Conservation (phyloP, 2,113 vertebrate genomes). For the Trogon surrucura region DNA sequence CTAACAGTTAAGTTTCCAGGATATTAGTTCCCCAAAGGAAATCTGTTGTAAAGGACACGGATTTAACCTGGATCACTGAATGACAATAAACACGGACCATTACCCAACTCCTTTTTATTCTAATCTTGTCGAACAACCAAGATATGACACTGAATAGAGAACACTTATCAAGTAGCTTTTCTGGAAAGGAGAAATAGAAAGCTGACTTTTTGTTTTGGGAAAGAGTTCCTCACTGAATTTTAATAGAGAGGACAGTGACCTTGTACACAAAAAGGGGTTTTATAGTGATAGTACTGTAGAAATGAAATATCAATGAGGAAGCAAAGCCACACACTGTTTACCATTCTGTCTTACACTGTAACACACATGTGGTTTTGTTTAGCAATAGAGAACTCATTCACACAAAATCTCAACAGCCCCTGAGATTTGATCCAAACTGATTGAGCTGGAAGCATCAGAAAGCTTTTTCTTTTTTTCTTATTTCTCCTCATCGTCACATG, state of each 20-base stretch:
- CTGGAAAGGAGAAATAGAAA: background rate
- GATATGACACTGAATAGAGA: background rate
- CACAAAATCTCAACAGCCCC: conserved; percentile 16
- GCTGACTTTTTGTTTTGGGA: background rate
- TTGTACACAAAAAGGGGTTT: background rate
- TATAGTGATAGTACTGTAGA: background rate
- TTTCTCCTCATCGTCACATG: conserved; percentile 63
- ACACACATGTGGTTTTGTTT: conserved; percentile 36
- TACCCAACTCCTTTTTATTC: background rate
- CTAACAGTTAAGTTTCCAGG: background rate
- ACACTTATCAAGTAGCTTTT: background rate
- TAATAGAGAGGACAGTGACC: background rate
- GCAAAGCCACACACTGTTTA: conserved; percentile 20
- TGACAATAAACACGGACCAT: background rate
- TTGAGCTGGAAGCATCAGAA: conserved; percentile 43
- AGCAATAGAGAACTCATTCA: conserved; percentile 46
- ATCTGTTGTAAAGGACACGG: background rate
- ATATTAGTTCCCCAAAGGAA: background rate
- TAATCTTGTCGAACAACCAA: background rate
- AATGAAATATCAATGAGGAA: conserved; percentile 7
- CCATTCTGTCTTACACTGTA: background rate
- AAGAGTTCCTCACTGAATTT: background rate
- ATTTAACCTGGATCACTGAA: background rate
- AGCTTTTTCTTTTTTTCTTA: background rate
- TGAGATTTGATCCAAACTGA: conserved; percentile 31